Evolutionary conservation across 2,888 invertebrate genomes (phyloP), one percentile per base, ranked within the genome.

Genomic region (Polymixis lichenea): DNA sequence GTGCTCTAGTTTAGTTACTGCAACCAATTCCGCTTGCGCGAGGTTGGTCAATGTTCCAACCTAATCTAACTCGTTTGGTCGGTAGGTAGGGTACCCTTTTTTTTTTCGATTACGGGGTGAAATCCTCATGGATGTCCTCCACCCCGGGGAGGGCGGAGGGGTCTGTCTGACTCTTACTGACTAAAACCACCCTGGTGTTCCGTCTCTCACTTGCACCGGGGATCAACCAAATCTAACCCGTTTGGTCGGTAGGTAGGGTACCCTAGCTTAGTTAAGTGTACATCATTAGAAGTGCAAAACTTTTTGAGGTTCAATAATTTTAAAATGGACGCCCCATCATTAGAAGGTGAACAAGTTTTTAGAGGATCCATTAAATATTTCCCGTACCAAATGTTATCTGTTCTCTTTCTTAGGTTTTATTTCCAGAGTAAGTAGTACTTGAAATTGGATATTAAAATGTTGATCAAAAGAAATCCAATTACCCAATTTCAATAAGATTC

Each of bases 401-500:
- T 28, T 49, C 0, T 1, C 1, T 28, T 61, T 67, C 0, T 71
- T 32, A 38, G 2, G 19, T 53, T 56, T 38, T 5, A 3, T 22
- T 71, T 72, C 11, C 2, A 49, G 28, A 65, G 4, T 0, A 49
- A 51, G 19, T 17, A 46, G 38, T 38, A 38, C 32, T 56, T 61
- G 7, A 9, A 65, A 56, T 77, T 65, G 22, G 19, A 51, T 58
- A 72, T 43, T 55, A 58, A 64, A 76, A 72, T 58, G 15, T 64
- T 51, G 19, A n/a, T 32, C 64, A 71, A 67, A 75, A 46, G 19
- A 64, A 72, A 80, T 25, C 61, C 71, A 80, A 77, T 69, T 72
- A 69, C 65, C 46, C n/a, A 69, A 64, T 83, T 83, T 76, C 73
- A 74, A 76, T 83, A 83, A 84, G 4, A 68, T 67, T 67, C 43